A percentile compares a stretch with the other conserved stretches of the same genome.
Conservation (phyloP, 2,113 vertebrate genomes). For the Phaethornis superciliosus region DNA sequence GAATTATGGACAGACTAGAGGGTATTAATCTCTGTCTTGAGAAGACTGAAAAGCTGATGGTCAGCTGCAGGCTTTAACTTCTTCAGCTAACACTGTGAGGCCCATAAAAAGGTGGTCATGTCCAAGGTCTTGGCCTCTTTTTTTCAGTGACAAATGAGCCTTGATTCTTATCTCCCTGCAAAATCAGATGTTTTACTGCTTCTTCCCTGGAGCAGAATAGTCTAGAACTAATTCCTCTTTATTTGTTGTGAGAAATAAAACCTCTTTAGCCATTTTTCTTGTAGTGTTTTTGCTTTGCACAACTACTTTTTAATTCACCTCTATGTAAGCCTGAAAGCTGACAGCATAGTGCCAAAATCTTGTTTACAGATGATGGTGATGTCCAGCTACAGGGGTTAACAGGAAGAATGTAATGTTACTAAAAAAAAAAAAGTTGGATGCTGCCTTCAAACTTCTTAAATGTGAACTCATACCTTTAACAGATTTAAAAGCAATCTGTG, state of each 20-base stretch:
- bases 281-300: neutral
- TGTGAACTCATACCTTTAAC: neutral
- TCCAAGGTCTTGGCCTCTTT: neutral
- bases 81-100: neutral
- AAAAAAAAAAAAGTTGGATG: neutral
- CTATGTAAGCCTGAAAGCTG: neutral
- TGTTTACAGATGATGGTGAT: neutral
- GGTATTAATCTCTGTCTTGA: neutral
- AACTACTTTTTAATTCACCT: neutral
- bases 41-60: neutral
- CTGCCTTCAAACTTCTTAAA: neutral
- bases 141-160: neutral
- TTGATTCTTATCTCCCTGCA: neutral
- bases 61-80: neutral
- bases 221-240: neutral
- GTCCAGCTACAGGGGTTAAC: neutral
- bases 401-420: neutral
- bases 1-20: neutral
- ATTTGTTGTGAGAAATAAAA: neutral
- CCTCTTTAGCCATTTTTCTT: neutral
- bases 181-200: neutral
- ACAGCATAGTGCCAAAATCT: neutral
- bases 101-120: neutral
- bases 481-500: neutral
- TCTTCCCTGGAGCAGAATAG: neutral